Percentiles rank a stretch among this genome's conserved stretches.
These are phyloP conservation scores for Lepidurus packardi DNA, from an alignment of 1,140 invertebrate species.

Conservation along the genomic window DNA sequence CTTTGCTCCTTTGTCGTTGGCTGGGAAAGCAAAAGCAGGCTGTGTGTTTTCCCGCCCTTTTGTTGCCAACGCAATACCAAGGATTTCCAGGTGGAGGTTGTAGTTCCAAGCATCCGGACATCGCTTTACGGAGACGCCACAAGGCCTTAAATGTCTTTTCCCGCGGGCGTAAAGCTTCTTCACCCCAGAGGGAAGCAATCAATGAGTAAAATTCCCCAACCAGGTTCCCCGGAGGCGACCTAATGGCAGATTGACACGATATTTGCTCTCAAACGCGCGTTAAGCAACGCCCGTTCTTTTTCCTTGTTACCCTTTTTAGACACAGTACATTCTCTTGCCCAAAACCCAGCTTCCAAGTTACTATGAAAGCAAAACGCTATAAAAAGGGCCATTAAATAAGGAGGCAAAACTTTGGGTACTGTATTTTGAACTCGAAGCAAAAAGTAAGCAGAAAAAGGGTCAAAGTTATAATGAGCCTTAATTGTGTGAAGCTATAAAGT, in stretches of 20 bases:
- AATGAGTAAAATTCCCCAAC: not conserved
- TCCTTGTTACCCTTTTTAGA: no score
- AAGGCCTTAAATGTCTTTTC: slow-evolving; percentile 16
- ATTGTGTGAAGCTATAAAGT: not conserved
- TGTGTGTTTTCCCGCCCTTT: slow-evolving; percentile 5
- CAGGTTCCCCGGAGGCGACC: not conserved
- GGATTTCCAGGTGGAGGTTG: not conserved
- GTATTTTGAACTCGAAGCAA: no score
- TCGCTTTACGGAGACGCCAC: not conserved
- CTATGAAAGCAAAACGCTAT: no score
- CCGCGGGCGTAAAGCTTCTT: not conserved
- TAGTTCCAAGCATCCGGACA: no score
- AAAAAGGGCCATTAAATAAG: no score
- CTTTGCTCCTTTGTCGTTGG: slow-evolving; percentile 7
- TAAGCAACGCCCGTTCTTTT: no score
- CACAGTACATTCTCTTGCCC: no score
- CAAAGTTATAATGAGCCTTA: not conserved
- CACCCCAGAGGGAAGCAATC: not conserved
- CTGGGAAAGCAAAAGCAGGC: not conserved
- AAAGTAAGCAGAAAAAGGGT: no score
- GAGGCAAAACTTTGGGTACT: no score
- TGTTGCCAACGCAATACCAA: not conserved
- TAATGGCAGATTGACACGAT: slow-evolving; percentile 19
- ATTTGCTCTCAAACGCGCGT: not conserved
- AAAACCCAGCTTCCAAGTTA: no score